Conservation (phyloP, 2,888 invertebrate species). For the Drosophila borborema region DNA sequence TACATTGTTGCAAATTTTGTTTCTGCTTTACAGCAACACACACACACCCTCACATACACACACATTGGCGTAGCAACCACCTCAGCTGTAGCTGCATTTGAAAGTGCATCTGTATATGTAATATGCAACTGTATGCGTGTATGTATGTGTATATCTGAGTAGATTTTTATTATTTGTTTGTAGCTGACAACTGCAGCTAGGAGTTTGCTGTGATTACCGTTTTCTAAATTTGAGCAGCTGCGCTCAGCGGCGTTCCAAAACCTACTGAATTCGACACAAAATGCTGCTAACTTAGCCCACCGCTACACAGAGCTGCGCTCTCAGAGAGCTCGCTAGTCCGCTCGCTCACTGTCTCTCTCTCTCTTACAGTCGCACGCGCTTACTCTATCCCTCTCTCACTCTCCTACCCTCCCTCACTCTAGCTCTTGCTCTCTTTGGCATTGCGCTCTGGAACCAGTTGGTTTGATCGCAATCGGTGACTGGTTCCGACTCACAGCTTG, state of each 20-base stretch:
- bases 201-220: constrained; percentile 56
- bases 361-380: not conserved
- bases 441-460: constrained; percentile 51
- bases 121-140: constrained; percentile 36
- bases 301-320: constrained; percentile 20
- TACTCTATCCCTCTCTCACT: constrained; percentile 10
- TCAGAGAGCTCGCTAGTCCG: constrained; percentile 6
- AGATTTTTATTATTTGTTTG: constrained; percentile 19
- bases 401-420: constrained; percentile 11
- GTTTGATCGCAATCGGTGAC: constrained; percentile 57
- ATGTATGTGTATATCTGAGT: constrained; percentile 18
- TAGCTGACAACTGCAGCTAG: constrained; percentile 35
- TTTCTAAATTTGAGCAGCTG: constrained; percentile 70
- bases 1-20: constrained; percentile 57
- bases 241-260: constrained; percentile 82
- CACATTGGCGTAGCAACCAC: constrained; percentile 10
- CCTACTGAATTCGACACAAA: constrained; percentile 68
- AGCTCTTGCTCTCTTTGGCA: not conserved
- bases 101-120: constrained; percentile 38
- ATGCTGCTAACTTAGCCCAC: constrained; percentile 26
- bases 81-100: constrained; percentile 58
- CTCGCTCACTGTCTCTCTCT: not conserved
- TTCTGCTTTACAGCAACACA: constrained; percentile 25
- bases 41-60: constrained; percentile 13
- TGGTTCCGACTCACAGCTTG: constrained; percentile 64